Evolutionary conservation across 2,888 invertebrate genomes (phyloP), one percentile per base, ranked within the genome.

Genomic region (Hartigia nigra): DNA sequence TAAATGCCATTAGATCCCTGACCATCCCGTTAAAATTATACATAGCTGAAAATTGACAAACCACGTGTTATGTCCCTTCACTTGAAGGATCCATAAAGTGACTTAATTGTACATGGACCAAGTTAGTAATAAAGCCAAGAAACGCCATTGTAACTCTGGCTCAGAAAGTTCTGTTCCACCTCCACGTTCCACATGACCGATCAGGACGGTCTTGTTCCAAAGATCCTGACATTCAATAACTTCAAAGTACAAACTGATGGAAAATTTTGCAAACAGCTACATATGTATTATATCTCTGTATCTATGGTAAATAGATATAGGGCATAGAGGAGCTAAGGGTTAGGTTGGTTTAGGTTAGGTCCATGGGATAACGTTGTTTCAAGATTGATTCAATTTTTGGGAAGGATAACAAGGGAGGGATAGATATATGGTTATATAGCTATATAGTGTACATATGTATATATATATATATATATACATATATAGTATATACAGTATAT

Each of bases 211-310:
- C 74, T 76, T 77, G 81, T 78, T 81, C 79, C 76, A 78, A 78
- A 80, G 76, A 75, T 75, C 74, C 69, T 70, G 39, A 80, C 82
- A 76, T 72, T 77, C 74, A 76, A 75, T 83, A 86, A 85, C 83
- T 82, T 82, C 23, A 9, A 23, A 55, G 55, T 55, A 55, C 39
- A 55, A 23, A 9, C 39, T 5, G 39, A 23, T 9, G 23, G 39
- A 9, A 55, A 55, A 55, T 55, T 55, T 55, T 55, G 14, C 55
- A 55, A 23, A 9, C 23, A 23, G 5, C 55, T 55, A 55, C 55
- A 23, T 55, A n/a, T n/a, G n/a, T n/a, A n/a, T n/a, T n/a, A n/a
- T n/a, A n/a, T n/a, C n/a, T 34, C 23, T 23, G 23, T 9, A 55
- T 23, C 55, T 23, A 5, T 55, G 14, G 14, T 55, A 55, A 5